A percentile compares a stretch with the other conserved stretches of the same genome.
Evolutionary conservation across 2,888 invertebrate genomes (phyloP).

Genomic region (Myopa tessellatipennis): DNA sequence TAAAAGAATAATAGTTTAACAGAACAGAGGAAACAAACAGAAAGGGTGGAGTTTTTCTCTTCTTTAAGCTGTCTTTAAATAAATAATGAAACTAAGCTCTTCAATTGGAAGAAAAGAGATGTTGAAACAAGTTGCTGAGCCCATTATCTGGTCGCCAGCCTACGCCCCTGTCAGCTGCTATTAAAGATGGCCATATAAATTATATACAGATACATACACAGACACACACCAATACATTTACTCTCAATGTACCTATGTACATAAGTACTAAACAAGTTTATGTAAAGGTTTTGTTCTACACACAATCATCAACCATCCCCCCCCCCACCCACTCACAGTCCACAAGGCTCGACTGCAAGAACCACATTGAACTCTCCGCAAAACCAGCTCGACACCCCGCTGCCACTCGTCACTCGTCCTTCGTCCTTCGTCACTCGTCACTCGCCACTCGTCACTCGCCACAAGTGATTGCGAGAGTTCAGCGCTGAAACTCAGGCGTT

Average conservation of each 20-base stretch:
- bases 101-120: no score
- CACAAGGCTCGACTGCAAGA: not conserved
- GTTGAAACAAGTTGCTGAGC: no score
- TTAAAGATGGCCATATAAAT: conserved; percentile 11
- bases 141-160: no score
- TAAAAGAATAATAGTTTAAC: no score
- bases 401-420: not conserved
- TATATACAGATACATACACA: conserved; percentile 38
- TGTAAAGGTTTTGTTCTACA: conserved; percentile 5
- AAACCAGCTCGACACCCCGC: not conserved
- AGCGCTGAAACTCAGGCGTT: conserved; percentile 1
- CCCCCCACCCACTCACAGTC: not conserved
- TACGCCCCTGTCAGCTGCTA: conserved; percentile 1
- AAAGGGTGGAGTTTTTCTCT: no score
- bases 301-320: no score
- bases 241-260: not conserved
- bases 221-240: conserved; percentile 26
- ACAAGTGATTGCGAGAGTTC: not conserved
- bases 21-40: no score
- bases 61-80: no score
- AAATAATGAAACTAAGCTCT: no score
- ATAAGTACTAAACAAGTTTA: conserved; percentile 31
- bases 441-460: not conserved
- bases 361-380: not conserved
- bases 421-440: not conserved